Percentiles rank a stretch among this genome's conserved stretches.
Evolutionary conservation across 1,140 invertebrate genomes (phyloP).

Genomic region (Centruroides vittatus): DNA sequence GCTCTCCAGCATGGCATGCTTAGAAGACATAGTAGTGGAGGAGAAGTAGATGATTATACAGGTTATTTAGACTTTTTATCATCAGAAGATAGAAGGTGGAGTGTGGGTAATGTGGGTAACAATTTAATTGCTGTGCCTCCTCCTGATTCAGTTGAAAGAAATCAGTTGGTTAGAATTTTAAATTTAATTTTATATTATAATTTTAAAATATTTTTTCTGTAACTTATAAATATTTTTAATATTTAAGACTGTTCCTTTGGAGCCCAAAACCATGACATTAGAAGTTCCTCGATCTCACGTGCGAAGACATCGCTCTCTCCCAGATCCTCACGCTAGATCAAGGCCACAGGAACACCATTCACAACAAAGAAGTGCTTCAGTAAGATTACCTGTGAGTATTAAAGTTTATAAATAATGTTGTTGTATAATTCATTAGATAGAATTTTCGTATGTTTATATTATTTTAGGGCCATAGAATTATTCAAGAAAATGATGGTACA

Average conservation of each 20-base stretch:
- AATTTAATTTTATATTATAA: background rate
- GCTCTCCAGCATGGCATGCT: slow-evolving; percentile 30
- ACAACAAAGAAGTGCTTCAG: slow-evolving; percentile 17
- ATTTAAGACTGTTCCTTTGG: too few species aligned
- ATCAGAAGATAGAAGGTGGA: slow-evolving; percentile 10
- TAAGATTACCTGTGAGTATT: slow-evolving; percentile 15
- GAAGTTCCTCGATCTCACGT: slow-evolving; percentile 13
- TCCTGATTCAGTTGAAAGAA: background rate
- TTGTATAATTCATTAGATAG: too few species aligned
- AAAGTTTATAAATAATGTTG: too few species aligned
- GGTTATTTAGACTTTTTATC: background rate
- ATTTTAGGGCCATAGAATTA: slow-evolving; percentile 32
- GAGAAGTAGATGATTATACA: slow-evolving; percentile 9
- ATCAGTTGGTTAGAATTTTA: background rate
- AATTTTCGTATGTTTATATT: too few species aligned
- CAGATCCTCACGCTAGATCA: slow-evolving; percentile 9
- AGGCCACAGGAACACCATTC: background rate
- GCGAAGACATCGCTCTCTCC: slow-evolving; percentile 17
- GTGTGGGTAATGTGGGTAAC: slow-evolving; percentile 4
- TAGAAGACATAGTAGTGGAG: slow-evolving; percentile 32
- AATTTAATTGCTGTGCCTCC: too few species aligned
- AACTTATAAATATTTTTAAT: background rate
- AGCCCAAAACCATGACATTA: too few species aligned
- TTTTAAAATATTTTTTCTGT: background rate
- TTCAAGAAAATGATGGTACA: slow-evolving; percentile 68